Percentiles rank a stretch among this genome's conserved stretches.
Conservation (phyloP, 1,140 invertebrate genomes). For the Drosophila rufa region DNA sequence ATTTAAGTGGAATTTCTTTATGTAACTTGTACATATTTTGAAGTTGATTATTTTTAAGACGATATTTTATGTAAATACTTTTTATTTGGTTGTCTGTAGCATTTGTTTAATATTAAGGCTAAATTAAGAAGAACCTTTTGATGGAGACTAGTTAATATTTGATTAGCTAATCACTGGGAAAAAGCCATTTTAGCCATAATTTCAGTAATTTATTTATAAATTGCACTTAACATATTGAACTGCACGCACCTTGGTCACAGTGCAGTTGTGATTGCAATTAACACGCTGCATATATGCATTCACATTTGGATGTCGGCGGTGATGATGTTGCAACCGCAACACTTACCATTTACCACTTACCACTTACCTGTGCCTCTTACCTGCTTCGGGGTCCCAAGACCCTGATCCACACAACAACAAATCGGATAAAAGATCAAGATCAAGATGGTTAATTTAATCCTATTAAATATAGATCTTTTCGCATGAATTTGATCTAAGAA, state of each 20-base stretch:
- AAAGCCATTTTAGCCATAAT: conserved; percentile 16
- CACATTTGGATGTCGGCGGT: conserved; percentile 40
- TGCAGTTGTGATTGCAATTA: conserved; percentile 58
- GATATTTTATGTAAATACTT: background rate
- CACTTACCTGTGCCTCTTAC: conserved; percentile 30
- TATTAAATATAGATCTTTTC: no score
- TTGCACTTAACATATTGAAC: conserved; percentile 49
- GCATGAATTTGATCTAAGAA: no score
- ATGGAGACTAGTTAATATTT: background rate
- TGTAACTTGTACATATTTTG: background rate
- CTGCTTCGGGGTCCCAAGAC: conserved; percentile 48
- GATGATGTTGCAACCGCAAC: conserved; percentile 67
- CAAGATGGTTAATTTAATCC: no score
- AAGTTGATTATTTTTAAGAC: background rate
- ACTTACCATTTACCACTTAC: conserved; percentile 53
- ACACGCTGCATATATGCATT: conserved; percentile 54
- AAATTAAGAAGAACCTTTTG: no score
- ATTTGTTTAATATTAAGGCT: background rate
- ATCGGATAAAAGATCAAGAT: background rate
- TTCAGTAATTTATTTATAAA: conserved; percentile 48
- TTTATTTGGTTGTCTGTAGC: background rate
- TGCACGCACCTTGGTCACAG: conserved; percentile 45
- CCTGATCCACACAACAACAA: conserved; percentile 8
- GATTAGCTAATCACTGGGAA: conserved; percentile 22
- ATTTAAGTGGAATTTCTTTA: background rate